Conservation (phyloP, 1,140 invertebrate genomes). For the Sweltsa coloradensis region DNA sequence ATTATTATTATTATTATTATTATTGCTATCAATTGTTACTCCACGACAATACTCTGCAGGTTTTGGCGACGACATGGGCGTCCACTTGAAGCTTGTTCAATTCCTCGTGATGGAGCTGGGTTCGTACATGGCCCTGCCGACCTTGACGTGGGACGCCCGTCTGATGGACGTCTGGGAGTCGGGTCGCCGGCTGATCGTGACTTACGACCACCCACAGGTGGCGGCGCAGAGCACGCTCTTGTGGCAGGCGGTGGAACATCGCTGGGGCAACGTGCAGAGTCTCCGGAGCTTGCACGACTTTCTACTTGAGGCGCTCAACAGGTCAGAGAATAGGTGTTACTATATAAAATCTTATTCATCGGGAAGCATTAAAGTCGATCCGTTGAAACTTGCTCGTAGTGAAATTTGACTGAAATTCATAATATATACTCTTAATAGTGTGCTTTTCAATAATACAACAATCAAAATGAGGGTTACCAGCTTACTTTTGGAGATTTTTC, state of each 20-base stretch:
- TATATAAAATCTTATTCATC: too few species aligned
- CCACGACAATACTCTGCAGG: too few species aligned
- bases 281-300: slow-evolving; percentile 34
- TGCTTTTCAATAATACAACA: too few species aligned
- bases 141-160: slow-evolving; percentile 32
- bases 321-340: too few species aligned
- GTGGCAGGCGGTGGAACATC: slow-evolving; percentile 36
- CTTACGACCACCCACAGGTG: slow-evolving; percentile 36
- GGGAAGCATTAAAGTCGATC: too few species aligned
- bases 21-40: too few species aligned
- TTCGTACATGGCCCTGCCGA: slow-evolving; percentile 31
- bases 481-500: too few species aligned
- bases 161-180: slow-evolving; percentile 37
- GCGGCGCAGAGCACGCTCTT: slow-evolving; percentile 23
- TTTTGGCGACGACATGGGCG: slow-evolving; percentile 27
- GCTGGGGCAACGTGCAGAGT: slow-evolving; percentile 45
- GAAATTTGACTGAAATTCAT: too few species aligned
- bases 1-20: too few species aligned
- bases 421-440: too few species aligned
- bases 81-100: slow-evolving; percentile 35
- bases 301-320: slow-evolving; percentile 26
- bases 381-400: too few species aligned
- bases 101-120: slow-evolving; percentile 36
- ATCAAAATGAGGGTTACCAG: too few species aligned
- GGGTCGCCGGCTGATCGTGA: slow-evolving; percentile 38